Evolutionary conservation across 2,113 vertebrate species (phyloP), one percentile per base, ranked within the genome.

Genomic region (Ivindomyrus marchei): DNA sequence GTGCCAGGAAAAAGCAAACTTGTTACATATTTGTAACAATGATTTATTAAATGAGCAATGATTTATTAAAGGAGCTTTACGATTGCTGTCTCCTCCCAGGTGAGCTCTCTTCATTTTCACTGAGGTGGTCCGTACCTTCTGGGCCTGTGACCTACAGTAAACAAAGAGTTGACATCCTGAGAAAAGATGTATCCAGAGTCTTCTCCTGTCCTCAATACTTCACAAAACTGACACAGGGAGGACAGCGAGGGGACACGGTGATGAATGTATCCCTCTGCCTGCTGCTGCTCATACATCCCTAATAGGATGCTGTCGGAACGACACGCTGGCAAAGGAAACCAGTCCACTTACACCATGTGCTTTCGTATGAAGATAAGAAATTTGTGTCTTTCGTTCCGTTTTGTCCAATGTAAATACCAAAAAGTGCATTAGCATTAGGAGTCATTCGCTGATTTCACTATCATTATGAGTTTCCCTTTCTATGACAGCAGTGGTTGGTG

Each of bases 171-270:
- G 42, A 88, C 62, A 15, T 49, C 45, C 45, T 6, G n/a, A 74
- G 42, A 50, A 45, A 27, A 74, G 46, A 46, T 42, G 87, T 27
- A 9, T 36, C 24, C 53, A 77, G 24, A 77, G 62, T 10, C 88
- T 88, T 19, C 74, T 70, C n/a, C 62, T 45, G 56, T 49, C 88
- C 62, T 77, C 62, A 66, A 88, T 88, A 88, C 58, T 77, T 88
- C 58, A 88, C 27, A 1, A 4, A 36, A 3, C 62, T 74, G 88
- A 74, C 39, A 88, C 27, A 11, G 45, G 45, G 46, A 88, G 45
- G 62, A 88, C 62, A 31, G 45, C 27, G 45, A 77, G n/a, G 15
- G 62, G 62, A 88, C 45, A 6, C 39, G 9, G 11, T 77, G 88
- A 88, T 49, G 62, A 45, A 88, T 88, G 42, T 3, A 50, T 50